phyloP scores from a whole-genome alignment of 2,888 invertebrate species.

The Nomada hirtipes region DNA sequence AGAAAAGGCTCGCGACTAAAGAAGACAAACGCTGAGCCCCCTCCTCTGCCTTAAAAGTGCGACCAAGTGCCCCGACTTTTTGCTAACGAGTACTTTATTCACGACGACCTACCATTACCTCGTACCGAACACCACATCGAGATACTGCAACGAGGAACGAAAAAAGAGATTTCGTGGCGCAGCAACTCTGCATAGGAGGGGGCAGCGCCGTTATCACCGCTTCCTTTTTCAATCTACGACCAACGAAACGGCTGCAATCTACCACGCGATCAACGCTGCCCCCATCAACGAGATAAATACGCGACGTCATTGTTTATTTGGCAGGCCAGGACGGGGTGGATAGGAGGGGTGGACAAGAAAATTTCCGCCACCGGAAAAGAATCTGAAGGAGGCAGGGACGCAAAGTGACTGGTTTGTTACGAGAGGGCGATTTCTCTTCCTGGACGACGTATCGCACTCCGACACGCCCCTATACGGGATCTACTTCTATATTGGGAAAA shows the following conservation, averaged over 20 bases:
- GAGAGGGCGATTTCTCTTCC: slow-evolving; percentile 77
- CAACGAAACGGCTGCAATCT: neutral
- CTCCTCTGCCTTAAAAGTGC: slow-evolving; percentile 39
- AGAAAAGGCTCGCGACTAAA: slow-evolving; percentile 37
- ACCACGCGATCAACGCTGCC: slow-evolving; percentile 45
- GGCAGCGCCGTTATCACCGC: neutral
- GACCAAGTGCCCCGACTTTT: slow-evolving; percentile 39
- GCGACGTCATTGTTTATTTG: slow-evolving; percentile 61
- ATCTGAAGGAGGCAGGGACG: slow-evolving; percentile 5
- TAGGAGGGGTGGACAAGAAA: slow-evolving; percentile 45
- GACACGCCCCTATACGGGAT: slow-evolving; percentile 68
- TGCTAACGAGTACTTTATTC: slow-evolving; percentile 56
- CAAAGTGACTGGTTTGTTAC: slow-evolving; percentile 73
- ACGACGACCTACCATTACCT: slow-evolving; percentile 39
- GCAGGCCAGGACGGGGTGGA: neutral
- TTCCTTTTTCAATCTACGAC: neutral
- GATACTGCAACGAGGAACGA: neutral
- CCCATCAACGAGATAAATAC: slow-evolving; percentile 45
- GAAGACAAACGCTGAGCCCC: slow-evolving; percentile 56
- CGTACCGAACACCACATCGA: slow-evolving; percentile 29
- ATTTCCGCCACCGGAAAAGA: slow-evolving; percentile 49
- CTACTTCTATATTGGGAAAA: slow-evolving; percentile 75
- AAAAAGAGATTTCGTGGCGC: slow-evolving; percentile 1
- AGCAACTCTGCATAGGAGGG: neutral
- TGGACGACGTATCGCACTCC: slow-evolving; percentile 71